These are phyloP conservation scores for Eupithecia subumbrata DNA, from an alignment of 2,888 invertebrate species.

Conservation along the genomic window DNA sequence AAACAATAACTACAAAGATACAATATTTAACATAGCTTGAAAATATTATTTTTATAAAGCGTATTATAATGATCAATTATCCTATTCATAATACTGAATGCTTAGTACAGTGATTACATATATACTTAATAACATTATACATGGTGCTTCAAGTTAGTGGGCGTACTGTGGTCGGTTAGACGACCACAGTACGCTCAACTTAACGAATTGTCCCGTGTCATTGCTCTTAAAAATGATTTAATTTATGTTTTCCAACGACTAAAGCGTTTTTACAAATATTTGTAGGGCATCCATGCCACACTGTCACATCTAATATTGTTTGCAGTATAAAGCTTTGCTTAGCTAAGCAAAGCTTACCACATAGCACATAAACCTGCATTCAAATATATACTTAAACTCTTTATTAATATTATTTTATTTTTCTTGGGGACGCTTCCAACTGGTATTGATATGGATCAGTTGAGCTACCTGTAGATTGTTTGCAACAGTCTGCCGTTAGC, in stretches of 20 bases:
- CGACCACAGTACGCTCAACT: not conserved
- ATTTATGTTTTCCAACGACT: slow-evolving; percentile 18
- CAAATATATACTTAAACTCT: too few species aligned
- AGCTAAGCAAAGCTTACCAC: too few species aligned
- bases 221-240: not conserved
- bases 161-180: not conserved
- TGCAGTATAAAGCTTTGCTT: not conserved
- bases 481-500: too few species aligned
- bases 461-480: too few species aligned
- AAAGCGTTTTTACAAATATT: slow-evolving; percentile 28
- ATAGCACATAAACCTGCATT: too few species aligned
- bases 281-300: not conserved
- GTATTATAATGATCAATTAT: slow-evolving; percentile 51
- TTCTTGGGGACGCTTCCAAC: too few species aligned
- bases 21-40: slow-evolving; percentile 46
- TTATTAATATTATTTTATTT: too few species aligned
- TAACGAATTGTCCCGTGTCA: not conserved
- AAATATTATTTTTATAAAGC: slow-evolving; percentile 71
- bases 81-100: slow-evolving; percentile 64
- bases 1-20: not conserved
- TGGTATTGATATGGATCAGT: too few species aligned
- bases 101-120: slow-evolving; percentile 49
- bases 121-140: slow-evolving; percentile 29
- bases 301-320: not conserved
- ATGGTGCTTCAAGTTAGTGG: not conserved